Base-by-base conservation (phyloP, 2,797 vertebrate species). In the Gobionotothen gibberifrons region DNA sequence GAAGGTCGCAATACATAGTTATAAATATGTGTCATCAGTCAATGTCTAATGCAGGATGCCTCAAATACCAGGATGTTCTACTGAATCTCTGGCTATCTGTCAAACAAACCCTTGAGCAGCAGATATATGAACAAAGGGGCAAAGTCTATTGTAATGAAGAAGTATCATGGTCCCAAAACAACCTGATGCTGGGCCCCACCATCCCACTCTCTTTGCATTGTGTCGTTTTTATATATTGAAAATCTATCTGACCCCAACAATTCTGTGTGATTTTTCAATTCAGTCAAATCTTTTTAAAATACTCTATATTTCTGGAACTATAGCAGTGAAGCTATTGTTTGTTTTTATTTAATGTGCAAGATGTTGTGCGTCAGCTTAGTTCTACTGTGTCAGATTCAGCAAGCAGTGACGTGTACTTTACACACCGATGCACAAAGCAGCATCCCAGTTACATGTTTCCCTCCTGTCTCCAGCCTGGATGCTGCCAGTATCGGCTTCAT, bases 401-500 rank as follows among this genome's bases (percentile, higher is more conserved):
- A 39, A 65, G 9, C 43, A 43, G 3, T 42, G 7, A 32, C 54
- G 3, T 14, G 14, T 1, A 26, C 44, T 16, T n/a, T 15, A 48
- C 29, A n/a, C 0, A n/a, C 39, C 21, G 9, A 42, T 10, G 3
- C 17, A 52, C 21, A 60, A n/a, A 55, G 36, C 19, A 43, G 19
- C 14, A 17, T 43, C 51, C 12, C n/a, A 11, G n/a, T 69, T 7
- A 66, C 3, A 21, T 46, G 26, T 36, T 13, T 74, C 0, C n/a
- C 11, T 67, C 21, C 19, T 51, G 32, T 54, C n/a, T 84, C 64
- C 90, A 99, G 98, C 86, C 89, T 97, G 91, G 97, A 98, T 78
- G 96, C 97, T 82, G 97, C 97, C 86, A 97, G 96, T 86, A 97
- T 98, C 0, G 97, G 98, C 64, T 99, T 99, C 84, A 74, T 99